Evolutionary conservation across 2,113 vertebrate genomes (phyloP), one percentile per base, ranked within the genome.

Genomic region (Hydrochoerus hydrochaeris): DNA sequence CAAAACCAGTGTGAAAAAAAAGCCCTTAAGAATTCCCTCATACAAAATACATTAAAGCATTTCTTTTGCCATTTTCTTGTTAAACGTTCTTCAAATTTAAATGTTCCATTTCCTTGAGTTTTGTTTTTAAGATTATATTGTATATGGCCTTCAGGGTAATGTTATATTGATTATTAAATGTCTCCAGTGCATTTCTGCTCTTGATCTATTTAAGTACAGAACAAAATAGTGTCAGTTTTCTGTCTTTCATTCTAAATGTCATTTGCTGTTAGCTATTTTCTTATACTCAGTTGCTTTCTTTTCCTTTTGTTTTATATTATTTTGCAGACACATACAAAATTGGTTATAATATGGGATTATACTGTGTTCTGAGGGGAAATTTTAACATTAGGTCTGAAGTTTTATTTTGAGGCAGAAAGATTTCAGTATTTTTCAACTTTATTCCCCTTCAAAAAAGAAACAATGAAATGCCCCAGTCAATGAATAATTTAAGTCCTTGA

Each of bases 191-290:
- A 10, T 41, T 98, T 88, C 77, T 97, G 86, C 75, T 98, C 97
- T 97, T 78, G 57, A 95, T 97, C 81, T 98, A 97, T 97, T 98
- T 97, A 97, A 80, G 92, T 96, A 94, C 82, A 97, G 95, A 98
- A 69, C 95, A 96, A 97, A 97, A 97, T 94, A 95, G 91, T 97
- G 84, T 97, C 91, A 49, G 83, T 97, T 92, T 97, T 97, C 83
- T 97, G 30, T 97, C 71, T 92, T 98, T 98, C 96, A 97, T 98
- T 98, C 95, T 88, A 98, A 98, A 98, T 98, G 97, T 97, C 98
- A 98, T 96, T 97, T 97, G 96, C 97, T 97, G 65, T 94, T 85
- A 97, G 97, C 96, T 75, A 94, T 98, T 98, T 98, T 97, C 94
- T 86, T 24, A 94, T 19, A 63, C 58, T 94, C 49, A 54, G 49